Conservation (phyloP, 2,888 invertebrate genomes). For the Caenorhabditis auriculariae region DNA sequence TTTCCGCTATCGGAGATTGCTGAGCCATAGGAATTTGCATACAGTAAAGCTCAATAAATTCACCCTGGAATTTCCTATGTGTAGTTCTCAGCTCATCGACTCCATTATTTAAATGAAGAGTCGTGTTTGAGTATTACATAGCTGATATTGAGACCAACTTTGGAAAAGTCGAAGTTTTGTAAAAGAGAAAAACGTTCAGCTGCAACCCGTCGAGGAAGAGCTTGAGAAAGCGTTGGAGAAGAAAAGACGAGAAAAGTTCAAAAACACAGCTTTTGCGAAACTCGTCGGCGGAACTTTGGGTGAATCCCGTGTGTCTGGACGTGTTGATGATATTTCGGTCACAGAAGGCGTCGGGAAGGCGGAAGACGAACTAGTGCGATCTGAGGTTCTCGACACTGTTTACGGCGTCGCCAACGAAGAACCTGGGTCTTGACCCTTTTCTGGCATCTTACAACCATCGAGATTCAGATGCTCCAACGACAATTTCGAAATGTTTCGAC, state of each 20-base stretch:
- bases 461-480: neutral
- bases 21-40: neutral
- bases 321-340: too few relatives aligned
- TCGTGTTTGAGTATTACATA: too few relatives aligned
- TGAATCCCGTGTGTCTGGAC: too few relatives aligned
- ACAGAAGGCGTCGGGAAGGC: constrained; percentile 13
- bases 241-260: constrained; percentile 52
- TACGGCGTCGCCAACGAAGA: constrained; percentile 15
- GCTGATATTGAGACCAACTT: too few relatives aligned
- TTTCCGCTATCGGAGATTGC: neutral
- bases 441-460: neutral
- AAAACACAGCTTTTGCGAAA: constrained; percentile 45
- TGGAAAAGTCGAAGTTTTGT: too few relatives aligned
- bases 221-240: constrained; percentile 56
- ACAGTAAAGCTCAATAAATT: too few relatives aligned
- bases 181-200: constrained; percentile 25
- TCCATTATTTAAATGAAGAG: too few relatives aligned
- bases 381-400: constrained; percentile 20
- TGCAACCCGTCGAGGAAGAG: constrained; percentile 46
- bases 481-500: constrained; percentile 32
- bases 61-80: too few relatives aligned
- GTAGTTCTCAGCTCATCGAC: too few relatives aligned
- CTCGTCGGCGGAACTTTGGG: constrained; percentile 36
- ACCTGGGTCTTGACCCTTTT: constrained; percentile 11
- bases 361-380: constrained; percentile 17